Base-by-base conservation (phyloP, 2,888 invertebrate genomes). In the Drosophila meridiana region DNA sequence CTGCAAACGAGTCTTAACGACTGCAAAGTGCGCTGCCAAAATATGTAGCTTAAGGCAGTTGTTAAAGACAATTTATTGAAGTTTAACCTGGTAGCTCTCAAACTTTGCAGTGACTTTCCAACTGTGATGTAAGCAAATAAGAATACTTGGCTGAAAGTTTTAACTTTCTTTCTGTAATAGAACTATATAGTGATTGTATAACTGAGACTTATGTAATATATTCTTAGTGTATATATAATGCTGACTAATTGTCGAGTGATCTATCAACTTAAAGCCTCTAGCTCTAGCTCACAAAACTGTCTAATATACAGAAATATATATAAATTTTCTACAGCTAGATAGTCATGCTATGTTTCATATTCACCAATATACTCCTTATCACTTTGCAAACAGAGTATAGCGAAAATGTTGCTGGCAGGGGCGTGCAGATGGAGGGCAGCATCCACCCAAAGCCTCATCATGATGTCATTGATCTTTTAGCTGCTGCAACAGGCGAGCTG, bases 361-460 rank as follows among this genome's bases (percentile, higher is more conserved):
- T 6, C 11, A 3, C 48, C 8, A 20, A 60, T 60, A 50, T 26
- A 26, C 50, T 32, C 50, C 2, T 42, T 8, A 14, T 40, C 14
- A 9, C 1, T 14, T 60, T 13, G 40, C 32, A 5, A 42, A 32
- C 48, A 60, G 60, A 32, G 50, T 42, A 60, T 40, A 26, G 6
- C 40, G 8, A 20, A 38, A 20, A 20, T n/a, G 13, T 50, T 28
- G 40, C 42, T 34, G 64, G 48, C 28, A 42, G 68, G 34, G 58
- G 34, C 58, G 58, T 13, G 14, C 34, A 13, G 57, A 8, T 3
- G 20, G 58, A 26, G 43, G 43, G 58, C 78, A 72, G 60, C 82
- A 78, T 78, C 86, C 80, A 80, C 69, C 75, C 86, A 62, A 62
- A 80, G 69, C 70, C 69, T 82, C 90, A 87, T 89, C 90, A 88